Percentiles rank a stretch among this genome's conserved stretches.
Conservation (phyloP, 2,888 invertebrate species). For the Drosophila seclusa region DNA sequence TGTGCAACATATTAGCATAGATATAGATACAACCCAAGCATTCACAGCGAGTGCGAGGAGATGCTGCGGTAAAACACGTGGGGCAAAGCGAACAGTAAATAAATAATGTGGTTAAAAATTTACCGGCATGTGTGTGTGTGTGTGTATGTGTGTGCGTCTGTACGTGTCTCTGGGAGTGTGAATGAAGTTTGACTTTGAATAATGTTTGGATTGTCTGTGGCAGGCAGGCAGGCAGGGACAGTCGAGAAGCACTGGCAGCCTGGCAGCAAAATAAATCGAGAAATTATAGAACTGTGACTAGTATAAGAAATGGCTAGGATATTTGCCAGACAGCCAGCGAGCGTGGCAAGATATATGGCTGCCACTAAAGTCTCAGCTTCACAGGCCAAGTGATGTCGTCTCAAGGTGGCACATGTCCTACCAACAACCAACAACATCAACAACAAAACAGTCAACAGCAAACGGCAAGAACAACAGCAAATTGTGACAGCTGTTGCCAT, state of each 20-base stretch:
- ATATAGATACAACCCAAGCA: slow-evolving; percentile 39
- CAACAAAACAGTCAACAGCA: slow-evolving; percentile 39
- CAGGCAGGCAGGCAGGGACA: slow-evolving; percentile 55
- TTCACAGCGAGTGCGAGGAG: background rate
- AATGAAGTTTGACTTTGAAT: slow-evolving; percentile 81
- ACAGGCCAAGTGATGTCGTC: slow-evolving; percentile 51
- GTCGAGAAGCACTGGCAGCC: slow-evolving; percentile 20
- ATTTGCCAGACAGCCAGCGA: slow-evolving; percentile 64
- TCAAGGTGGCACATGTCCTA: slow-evolving; percentile 72
- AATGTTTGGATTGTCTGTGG: slow-evolving; percentile 81
- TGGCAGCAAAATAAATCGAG: slow-evolving; percentile 75
- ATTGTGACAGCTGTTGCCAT: slow-evolving; percentile 72
- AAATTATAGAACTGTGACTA: slow-evolving; percentile 81
- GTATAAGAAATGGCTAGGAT: slow-evolving; percentile 79
- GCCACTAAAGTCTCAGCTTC: slow-evolving; percentile 59
- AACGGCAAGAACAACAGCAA: slow-evolving; percentile 22
- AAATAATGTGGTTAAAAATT: slow-evolving; percentile 81
- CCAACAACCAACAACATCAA: slow-evolving; percentile 35
- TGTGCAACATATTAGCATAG: slow-evolving; percentile 74
- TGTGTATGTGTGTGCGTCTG: slow-evolving; percentile 46
- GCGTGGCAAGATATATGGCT: slow-evolving; percentile 75
- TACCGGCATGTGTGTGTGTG: slow-evolving; percentile 50
- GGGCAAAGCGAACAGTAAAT: slow-evolving; percentile 68
- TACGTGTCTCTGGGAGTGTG: slow-evolving; percentile 57
- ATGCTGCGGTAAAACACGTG: slow-evolving; percentile 26